phyloP scores from a whole-genome alignment of 2,797 vertebrate genomes.

The Lithobates sylvaticus region DNA sequence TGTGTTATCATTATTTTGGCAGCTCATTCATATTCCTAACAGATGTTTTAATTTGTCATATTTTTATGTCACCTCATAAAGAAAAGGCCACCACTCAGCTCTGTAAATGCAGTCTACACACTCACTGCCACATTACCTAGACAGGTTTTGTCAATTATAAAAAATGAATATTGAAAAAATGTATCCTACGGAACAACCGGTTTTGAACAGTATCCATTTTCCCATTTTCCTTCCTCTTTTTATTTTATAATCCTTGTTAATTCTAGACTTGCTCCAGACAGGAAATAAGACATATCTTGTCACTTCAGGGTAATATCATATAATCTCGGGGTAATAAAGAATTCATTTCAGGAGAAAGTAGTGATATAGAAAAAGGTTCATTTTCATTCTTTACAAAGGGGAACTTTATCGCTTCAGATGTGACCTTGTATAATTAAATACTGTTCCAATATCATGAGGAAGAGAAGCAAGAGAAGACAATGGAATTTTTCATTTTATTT shows the following conservation, averaged over 20 bases:
- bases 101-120: slow-evolving; percentile 65
- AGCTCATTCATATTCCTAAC: slow-evolving; percentile 66
- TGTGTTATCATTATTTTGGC: slow-evolving; percentile 67
- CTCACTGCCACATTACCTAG: slow-evolving; percentile 65
- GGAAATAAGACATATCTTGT: slow-evolving; percentile 80
- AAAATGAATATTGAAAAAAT: slow-evolving; percentile 67
- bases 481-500: slow-evolving; percentile 76
- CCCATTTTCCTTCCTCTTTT: slow-evolving; percentile 65
- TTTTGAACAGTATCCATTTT: slow-evolving; percentile 78
- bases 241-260: slow-evolving; percentile 72
- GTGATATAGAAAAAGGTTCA: slow-evolving; percentile 79
- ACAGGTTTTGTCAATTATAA: slow-evolving; percentile 70
- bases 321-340: slow-evolving; percentile 81
- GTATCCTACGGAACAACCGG: slow-evolving; percentile 69
- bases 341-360: slow-evolving; percentile 79
- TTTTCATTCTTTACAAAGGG: slow-evolving; percentile 78
- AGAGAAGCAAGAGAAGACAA: slow-evolving; percentile 74
- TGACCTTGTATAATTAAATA: slow-evolving; percentile 85
- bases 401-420: slow-evolving; percentile 77
- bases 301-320: slow-evolving; percentile 80
- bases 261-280: slow-evolving; percentile 77
- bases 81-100: slow-evolving; percentile 66
- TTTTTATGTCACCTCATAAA: slow-evolving; percentile 69
- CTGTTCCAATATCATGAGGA: slow-evolving; percentile 79
- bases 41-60: slow-evolving; percentile 71